Evolutionary conservation across 2,113 vertebrate genomes (phyloP), one percentile per base, ranked within the genome.

Genomic region (Sporophila hypoxantha): DNA sequence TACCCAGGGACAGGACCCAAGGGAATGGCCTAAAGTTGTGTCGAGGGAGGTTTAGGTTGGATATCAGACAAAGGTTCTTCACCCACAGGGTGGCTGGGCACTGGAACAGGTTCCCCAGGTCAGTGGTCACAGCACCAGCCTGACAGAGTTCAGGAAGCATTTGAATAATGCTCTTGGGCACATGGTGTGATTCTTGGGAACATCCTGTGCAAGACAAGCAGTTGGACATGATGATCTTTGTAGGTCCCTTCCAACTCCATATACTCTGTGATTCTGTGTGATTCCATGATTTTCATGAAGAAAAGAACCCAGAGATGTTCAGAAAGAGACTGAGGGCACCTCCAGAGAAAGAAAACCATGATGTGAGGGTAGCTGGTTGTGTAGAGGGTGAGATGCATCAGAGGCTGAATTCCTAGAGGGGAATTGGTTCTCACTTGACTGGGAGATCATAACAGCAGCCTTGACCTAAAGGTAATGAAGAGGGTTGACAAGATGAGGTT

Each of bases 201-300:
- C 2, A 2, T 56, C 19, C 15, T 49, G 34, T 47, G 34, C 34
- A 56, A n/a, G 16, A 55, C 29, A 29, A 56, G 29, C 14, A 65
- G 12, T 3, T 64, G 15, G 18, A 29, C n/a, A 19, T 0, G 0
- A 37, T 46, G n/a, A n/a, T 47, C 29, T 18, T 55, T n/a, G 23
- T 47, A 19, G 18, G 19, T 39, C 29, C 29, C 49, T 74, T 74
- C 15, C 29, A 56, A 10, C 19, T 56, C 19, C 15, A 13, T 14
- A 19, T 73, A 41, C 18, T 55, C 19, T 62, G 27, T 82, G n/a
- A 32, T 26, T 82, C 57, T 34, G 17, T 56, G 23, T 29, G 30
- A 56, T 49, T 47, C 50, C 4, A 2, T 73, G 15, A 56, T 75
- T 71, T 91, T 70, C 14, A 55, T 25, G 8, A 64, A 50, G n/a